Base-by-base conservation (phyloP, 2,888 invertebrate species). In the Diploptera punctata region DNA sequence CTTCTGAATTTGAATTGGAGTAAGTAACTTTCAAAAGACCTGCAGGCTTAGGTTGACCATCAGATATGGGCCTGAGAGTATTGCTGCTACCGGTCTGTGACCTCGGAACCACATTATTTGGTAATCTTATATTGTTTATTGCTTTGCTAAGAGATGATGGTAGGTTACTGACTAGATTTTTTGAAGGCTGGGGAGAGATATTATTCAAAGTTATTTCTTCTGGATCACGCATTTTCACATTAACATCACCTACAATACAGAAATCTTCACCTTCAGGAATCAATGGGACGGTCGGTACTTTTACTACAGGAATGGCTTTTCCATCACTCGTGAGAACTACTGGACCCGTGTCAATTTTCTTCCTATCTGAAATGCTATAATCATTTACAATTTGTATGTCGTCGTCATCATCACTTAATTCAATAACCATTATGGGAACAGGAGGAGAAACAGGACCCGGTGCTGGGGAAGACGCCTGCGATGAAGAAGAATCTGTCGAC, bases 351-450 rank as follows among this genome's bases (percentile, higher is more conserved):
- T 57, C 65, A 26, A n/a, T 43, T 24, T 16, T 62, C 62, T 5
- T 62, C 61, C n/a, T n/a, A n/a, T n/a, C n/a, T n/a, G n/a, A n/a
- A 38, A 19, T 38, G 21, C 24, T 24, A 21, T 65, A 43, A 65
- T 65, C 65, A 65, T 16, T 54, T 24, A 65, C 1, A 21, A 65
- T 65, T 29, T 9, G 18, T 44, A 26, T n/a, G 16, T 21, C 26
- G 26, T 13, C 24, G 16, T 43, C 26, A 43, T 65, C 44, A 47
- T 47, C 26, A 65, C 24, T 29, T 19, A 29, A 19, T 3, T 43
- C 44, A 16, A 65, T 26, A 24, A 47, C 29, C 9, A 33, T 26
- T 26, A 18, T 29, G 21, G 24, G 21, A 21, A 38, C 13, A n/a
- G 65, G 43, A 43, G 43, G 21, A 24, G 44, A 44, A 16, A 9